These are phyloP conservation scores for Oscheius onirici DNA, from an alignment of 2,888 invertebrate species.

Conservation along the genomic window DNA sequence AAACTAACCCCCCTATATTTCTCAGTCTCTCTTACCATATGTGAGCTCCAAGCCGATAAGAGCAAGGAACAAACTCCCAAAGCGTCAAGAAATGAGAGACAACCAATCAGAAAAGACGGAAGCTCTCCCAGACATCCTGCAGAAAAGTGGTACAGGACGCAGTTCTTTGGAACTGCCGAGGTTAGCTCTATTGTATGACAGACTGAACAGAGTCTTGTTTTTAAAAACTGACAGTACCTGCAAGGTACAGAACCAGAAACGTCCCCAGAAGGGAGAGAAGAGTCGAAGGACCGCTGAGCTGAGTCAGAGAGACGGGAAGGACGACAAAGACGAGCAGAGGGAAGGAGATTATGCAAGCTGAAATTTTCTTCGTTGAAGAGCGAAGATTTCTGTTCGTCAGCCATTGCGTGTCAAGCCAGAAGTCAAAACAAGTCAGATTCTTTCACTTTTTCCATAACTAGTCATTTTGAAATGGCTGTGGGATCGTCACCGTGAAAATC, in stretches of 20 bases:
- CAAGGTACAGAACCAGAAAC: conserved; percentile 41
- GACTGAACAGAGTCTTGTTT: conserved; percentile 36
- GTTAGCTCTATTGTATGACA: conserved; percentile 46
- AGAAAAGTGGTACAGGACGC: conserved; percentile 50
- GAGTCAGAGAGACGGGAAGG: conserved; percentile 15
- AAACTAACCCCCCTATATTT: not conserved
- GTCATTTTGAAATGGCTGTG: too few species aligned
- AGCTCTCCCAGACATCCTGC: conserved; percentile 49
- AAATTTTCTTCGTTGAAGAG: not conserved
- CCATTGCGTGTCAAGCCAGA: too few species aligned
- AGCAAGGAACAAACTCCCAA: conserved; percentile 40
- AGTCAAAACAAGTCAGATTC: too few species aligned
- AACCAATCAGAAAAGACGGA: conserved; percentile 48
- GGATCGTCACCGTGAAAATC: too few species aligned
- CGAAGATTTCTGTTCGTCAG: not conserved
- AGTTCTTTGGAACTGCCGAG: conserved; percentile 53
- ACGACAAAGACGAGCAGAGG: conserved; percentile 31
- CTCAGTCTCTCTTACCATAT: conserved; percentile 36
- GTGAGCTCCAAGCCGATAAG: conserved; percentile 46
- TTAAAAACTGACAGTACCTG: conserved; percentile 31
- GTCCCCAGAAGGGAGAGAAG: conserved; percentile 49
- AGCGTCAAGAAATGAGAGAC: conserved; percentile 43
- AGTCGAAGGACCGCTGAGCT: conserved; percentile 52
- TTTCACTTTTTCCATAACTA: too few species aligned
- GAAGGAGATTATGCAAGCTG: conserved; percentile 27